These are phyloP conservation scores for Deladenus siricidicola DNA, from an alignment of 2,888 invertebrate genomes.

Conservation along the genomic window DNA sequence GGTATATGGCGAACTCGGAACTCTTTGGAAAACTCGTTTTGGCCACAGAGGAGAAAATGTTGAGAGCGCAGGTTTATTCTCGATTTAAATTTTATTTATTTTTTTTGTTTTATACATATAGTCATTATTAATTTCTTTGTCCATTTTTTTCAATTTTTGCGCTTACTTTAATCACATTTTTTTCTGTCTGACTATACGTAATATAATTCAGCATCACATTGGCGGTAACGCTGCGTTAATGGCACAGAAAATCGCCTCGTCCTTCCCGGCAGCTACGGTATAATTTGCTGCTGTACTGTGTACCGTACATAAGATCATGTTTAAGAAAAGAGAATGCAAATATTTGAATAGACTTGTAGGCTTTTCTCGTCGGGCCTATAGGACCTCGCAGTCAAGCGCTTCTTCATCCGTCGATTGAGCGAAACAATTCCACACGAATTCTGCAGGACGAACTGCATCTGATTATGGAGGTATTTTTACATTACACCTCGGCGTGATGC, in stretches of 20 bases:
- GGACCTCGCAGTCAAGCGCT: slow-evolving; percentile 55
- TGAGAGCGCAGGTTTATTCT: slow-evolving; percentile 28
- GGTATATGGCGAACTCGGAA: slow-evolving; percentile 43
- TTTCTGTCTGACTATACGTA: too few species aligned
- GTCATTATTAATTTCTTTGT: too few species aligned
- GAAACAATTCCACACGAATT: slow-evolving; percentile 53
- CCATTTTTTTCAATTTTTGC: slow-evolving; percentile 12
- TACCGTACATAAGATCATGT: not conserved
- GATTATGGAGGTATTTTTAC: slow-evolving; percentile 54
- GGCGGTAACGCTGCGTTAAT: slow-evolving; percentile 58
- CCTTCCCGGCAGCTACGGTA: slow-evolving; percentile 55
- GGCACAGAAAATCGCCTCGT: slow-evolving; percentile 55
- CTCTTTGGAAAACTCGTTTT: slow-evolving; percentile 37
- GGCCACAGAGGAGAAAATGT: slow-evolving; percentile 30
- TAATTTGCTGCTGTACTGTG: too few species aligned
- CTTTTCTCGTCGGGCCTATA: slow-evolving; percentile 57
- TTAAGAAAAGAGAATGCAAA: not conserved
- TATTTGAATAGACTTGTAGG: too few species aligned
- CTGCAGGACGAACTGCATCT: slow-evolving; percentile 56
- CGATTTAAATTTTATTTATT: too few species aligned
- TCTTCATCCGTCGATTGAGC: slow-evolving; percentile 53
- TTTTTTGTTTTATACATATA: not conserved
- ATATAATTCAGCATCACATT: slow-evolving; percentile 55
- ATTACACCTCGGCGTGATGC: too few species aligned
- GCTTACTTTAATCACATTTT: slow-evolving; percentile 3